These are phyloP conservation scores for Limnodromus scolopaceus DNA, from an alignment of 2,797 vertebrate species.

Conservation along the genomic window DNA sequence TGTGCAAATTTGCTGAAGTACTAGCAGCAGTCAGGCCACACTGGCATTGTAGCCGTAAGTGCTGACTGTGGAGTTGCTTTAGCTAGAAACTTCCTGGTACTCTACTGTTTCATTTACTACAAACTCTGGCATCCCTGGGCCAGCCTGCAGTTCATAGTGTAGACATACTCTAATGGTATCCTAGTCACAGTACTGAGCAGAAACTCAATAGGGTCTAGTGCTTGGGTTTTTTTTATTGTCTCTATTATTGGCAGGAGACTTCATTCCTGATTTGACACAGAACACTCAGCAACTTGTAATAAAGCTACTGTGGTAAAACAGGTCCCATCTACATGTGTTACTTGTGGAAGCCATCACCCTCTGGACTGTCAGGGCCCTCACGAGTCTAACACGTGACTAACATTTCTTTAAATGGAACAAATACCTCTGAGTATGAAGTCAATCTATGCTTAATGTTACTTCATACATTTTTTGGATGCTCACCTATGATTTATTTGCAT, in stretches of 20 bases:
- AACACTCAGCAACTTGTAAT: constrained; percentile 31
- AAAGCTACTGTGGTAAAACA: constrained; percentile 35
- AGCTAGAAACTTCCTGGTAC: neutral
- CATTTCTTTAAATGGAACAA: constrained; percentile 40
- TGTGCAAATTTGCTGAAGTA: neutral
- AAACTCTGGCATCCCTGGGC: neutral
- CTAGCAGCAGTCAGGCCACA: neutral
- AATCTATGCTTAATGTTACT: constrained; percentile 31
- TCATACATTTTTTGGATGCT: constrained; percentile 24
- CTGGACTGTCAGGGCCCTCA: neutral
- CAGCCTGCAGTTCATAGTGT: neutral
- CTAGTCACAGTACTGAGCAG: neutral
- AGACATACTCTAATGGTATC: neutral
- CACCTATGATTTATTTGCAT: neutral
- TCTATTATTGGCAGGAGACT: neutral
- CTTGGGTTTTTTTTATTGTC: neutral
- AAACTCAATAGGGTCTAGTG: constrained; percentile 13
- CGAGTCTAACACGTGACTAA: neutral
- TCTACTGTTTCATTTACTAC: neutral
- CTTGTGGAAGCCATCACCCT: neutral
- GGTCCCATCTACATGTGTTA: neutral
- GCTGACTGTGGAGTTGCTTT: neutral
- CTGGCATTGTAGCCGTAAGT: neutral
- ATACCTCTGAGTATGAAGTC: constrained; percentile 17
- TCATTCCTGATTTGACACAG: constrained; percentile 63